Evolutionary conservation across 2,113 vertebrate genomes (phyloP).

Genomic region (Neopipo cinnamomea): DNA sequence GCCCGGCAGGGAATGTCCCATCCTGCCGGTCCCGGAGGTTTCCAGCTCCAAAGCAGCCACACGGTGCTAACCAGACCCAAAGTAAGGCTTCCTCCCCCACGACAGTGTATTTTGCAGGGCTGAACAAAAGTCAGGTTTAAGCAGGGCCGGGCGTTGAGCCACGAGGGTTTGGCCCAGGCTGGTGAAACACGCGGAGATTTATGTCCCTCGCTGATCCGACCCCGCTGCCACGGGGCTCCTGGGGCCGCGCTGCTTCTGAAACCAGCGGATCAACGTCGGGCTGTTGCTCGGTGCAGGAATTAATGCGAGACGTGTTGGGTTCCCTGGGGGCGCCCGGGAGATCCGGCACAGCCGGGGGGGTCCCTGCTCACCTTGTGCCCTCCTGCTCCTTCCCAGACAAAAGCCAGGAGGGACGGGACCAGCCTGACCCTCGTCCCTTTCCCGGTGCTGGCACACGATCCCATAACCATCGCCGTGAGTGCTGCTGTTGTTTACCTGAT

Average conservation of each 20-base stretch:
- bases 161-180: background rate
- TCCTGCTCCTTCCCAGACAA: background rate
- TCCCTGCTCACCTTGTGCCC: background rate
- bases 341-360: background rate
- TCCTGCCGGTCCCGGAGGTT: background rate
- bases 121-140: background rate
- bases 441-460: background rate
- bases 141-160: background rate
- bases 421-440: background rate
- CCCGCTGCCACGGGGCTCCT: background rate
- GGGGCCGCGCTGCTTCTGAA: background rate
- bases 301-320: rapidly evolving
- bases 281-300: rapidly evolving
- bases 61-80: rapidly evolving
- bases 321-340: background rate
- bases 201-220: background rate
- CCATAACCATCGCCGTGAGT: rapidly evolving
- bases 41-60: background rate
- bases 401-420: background rate
- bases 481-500: background rate
- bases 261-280: background rate
- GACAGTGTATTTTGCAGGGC: rapidly evolving
- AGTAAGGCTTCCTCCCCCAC: background rate
- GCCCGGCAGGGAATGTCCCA: background rate
- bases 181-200: background rate